Percentiles rank a stretch among this genome's conserved stretches.
These are phyloP conservation scores for Scaptomyza reducta DNA, from an alignment of 2,888 invertebrate genomes.

Conservation along the genomic window DNA sequence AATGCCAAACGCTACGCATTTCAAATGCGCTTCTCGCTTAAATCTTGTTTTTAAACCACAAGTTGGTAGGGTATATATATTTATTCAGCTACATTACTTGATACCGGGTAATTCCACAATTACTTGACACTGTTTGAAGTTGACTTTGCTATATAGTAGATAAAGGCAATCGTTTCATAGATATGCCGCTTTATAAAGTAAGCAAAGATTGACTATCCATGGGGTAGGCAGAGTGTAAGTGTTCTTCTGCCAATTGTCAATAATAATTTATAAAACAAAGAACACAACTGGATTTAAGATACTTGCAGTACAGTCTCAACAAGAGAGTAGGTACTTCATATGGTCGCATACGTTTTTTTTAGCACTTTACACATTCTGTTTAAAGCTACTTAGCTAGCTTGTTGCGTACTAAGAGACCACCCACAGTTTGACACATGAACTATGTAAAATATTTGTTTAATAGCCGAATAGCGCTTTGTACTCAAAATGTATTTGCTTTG, in stretches of 20 bases:
- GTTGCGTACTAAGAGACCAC: neutral
- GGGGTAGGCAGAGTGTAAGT: too few species aligned
- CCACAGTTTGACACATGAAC: neutral
- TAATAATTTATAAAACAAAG: neutral
- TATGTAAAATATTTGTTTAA: neutral
- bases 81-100: conserved; percentile 30
- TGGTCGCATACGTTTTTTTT: neutral
- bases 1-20: conserved; percentile 59
- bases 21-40: conserved; percentile 34
- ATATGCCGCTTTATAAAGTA: neutral
- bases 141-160: conserved; percentile 7
- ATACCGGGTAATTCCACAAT: conserved; percentile 21
- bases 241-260: neutral
- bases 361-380: neutral
- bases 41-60: neutral
- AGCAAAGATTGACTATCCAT: neutral
- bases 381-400: too few species aligned
- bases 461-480: too few species aligned
- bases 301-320: neutral
- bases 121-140: conserved; percentile 15
- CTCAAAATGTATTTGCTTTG: too few species aligned
- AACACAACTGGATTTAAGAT: neutral
- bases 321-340: neutral
- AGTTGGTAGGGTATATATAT: neutral
- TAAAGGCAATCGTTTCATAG: conserved; percentile 3